These are phyloP conservation scores for Trichogramma dendrolimi DNA, from an alignment of 2,888 invertebrate species.

Conservation along the genomic window DNA sequence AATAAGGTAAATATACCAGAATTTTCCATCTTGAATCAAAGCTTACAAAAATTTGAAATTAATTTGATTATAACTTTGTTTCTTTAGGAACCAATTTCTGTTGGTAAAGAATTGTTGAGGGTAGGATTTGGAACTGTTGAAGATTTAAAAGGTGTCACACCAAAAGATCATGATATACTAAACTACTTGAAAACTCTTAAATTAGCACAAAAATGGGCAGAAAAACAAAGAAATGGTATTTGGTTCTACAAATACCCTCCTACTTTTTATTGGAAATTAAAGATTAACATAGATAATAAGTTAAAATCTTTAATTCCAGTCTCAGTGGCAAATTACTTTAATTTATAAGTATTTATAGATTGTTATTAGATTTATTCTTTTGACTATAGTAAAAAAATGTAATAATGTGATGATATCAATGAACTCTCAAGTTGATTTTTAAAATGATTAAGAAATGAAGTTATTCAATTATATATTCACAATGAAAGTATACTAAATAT, in stretches of 20 bases:
- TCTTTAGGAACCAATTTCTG: constrained; percentile 50
- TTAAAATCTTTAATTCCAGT: constrained; percentile 35
- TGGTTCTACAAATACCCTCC: constrained; percentile 53
- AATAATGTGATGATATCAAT: too few species aligned
- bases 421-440: background rate
- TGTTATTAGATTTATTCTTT: background rate
- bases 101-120: constrained; percentile 56
- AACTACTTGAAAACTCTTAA: constrained; percentile 51
- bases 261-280: constrained; percentile 43
- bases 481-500: constrained; percentile 4
- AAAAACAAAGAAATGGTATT: constrained; percentile 53
- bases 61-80: background rate
- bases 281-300: constrained; percentile 34
- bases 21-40: background rate
- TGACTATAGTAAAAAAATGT: background rate
- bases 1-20: constrained; percentile 36
- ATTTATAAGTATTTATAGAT: constrained; percentile 28
- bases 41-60: constrained; percentile 1
- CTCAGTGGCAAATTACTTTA: constrained; percentile 29
- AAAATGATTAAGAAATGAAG: background rate
- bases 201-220: constrained; percentile 52
- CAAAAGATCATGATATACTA: constrained; percentile 42
- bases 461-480: constrained; percentile 7
- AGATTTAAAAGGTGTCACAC: constrained; percentile 37
- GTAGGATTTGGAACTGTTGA: constrained; percentile 49